Evolutionary conservation across 2,888 invertebrate species (phyloP).

Genomic region (Beris chalybata): DNA sequence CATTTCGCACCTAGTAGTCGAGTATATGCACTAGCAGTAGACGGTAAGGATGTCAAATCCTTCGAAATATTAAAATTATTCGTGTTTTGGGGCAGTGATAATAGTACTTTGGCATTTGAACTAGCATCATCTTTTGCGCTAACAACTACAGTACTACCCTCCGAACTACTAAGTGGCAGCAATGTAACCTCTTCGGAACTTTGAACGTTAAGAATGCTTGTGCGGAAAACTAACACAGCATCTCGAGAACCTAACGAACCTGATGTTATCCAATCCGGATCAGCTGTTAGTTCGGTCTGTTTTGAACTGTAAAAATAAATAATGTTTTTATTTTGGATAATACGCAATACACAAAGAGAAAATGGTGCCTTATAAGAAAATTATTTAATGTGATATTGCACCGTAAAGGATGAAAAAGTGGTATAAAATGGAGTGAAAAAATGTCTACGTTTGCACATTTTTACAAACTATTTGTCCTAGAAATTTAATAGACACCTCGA

Average conservation of each 20-base stretch:
- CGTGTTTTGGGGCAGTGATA: constrained; percentile 42
- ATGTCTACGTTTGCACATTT: too few species aligned
- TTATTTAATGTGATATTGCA: too few species aligned
- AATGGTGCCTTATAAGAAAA: too few species aligned
- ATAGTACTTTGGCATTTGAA: constrained; percentile 41
- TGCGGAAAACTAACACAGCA: constrained; percentile 68
- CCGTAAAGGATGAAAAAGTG: too few species aligned
- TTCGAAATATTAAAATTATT: constrained; percentile 8
- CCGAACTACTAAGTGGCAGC: constrained; percentile 10
- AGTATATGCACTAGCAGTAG: constrained; percentile 21
- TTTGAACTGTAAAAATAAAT: constrained; percentile 37
- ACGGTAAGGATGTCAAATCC: constrained; percentile 29
- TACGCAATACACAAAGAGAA: too few species aligned
- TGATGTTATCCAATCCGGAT: constrained; percentile 61
- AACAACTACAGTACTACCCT: constrained; percentile 33
- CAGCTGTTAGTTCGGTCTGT: constrained; percentile 40
- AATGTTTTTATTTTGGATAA: too few species aligned
- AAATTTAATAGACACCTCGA: too few species aligned
- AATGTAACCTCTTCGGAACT: constrained; percentile 29
- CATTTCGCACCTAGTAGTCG: constrained; percentile 9
- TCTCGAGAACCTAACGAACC: constrained; percentile 65
- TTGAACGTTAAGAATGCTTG: constrained; percentile 58
- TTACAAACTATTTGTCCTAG: too few species aligned
- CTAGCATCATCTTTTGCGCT: constrained; percentile 36
- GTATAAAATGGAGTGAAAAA: too few species aligned